These are phyloP conservation scores for Zaprionus ghesquierei DNA, from an alignment of 1,140 invertebrate species.

Conservation along the genomic window DNA sequence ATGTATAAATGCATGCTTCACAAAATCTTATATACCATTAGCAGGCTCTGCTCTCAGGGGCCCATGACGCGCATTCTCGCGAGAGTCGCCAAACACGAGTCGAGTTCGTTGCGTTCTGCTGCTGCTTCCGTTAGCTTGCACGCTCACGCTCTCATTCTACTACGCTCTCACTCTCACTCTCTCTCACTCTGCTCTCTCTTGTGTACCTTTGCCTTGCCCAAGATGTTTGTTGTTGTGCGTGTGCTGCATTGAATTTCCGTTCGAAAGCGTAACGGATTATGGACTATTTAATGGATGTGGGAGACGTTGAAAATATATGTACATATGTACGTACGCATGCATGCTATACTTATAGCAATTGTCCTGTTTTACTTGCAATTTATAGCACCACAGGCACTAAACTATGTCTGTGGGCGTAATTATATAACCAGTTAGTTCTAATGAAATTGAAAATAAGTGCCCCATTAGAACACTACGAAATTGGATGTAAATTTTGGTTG, in stretches of 20 bases:
- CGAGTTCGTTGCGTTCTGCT: conserved; percentile 26
- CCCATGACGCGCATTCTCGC: conserved; percentile 50
- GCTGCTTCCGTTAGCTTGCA: conserved; percentile 11
- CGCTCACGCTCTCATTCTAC: not conserved
- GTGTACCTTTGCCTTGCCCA: not conserved
- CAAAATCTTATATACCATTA: conserved; percentile 58
- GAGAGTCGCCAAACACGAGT: conserved; percentile 29
- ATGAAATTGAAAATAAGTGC: conserved; percentile 11
- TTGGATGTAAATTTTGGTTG: not conserved
- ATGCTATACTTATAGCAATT: conserved; percentile 57
- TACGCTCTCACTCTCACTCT: not conserved
- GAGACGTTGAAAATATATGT: conserved; percentile 41
- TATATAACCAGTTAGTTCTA: conserved; percentile 48
- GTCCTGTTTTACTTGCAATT: conserved; percentile 39
- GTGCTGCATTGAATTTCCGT: conserved; percentile 55
- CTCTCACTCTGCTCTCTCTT: not conserved
- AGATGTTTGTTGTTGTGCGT: conserved; percentile 22
- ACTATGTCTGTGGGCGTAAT: conserved; percentile 43
- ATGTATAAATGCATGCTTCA: conserved; percentile 31
- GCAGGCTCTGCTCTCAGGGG: conserved; percentile 52
- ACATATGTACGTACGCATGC: not conserved
- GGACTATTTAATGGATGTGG: conserved; percentile 54
- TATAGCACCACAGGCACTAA: conserved; percentile 6
- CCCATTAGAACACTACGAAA: not conserved
- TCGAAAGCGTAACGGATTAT: conserved; percentile 53